Conservation (phyloP, 2,797 vertebrate genomes). For the Pristis pectinata region DNA sequence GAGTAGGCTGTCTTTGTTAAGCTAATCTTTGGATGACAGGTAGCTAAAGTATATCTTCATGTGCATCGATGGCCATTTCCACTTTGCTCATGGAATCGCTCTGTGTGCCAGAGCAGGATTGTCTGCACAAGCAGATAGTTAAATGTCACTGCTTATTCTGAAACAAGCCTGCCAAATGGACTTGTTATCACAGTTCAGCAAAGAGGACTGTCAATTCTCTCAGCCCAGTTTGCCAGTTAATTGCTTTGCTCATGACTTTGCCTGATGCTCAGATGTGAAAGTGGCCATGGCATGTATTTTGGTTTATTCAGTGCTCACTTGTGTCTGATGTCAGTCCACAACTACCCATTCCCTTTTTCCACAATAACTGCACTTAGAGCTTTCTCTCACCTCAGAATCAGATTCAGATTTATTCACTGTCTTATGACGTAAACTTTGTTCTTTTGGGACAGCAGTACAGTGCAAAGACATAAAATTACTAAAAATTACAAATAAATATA, state of each 20-base stretch:
- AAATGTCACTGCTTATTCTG: background rate
- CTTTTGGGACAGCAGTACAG: too few species aligned
- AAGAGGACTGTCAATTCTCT: background rate
- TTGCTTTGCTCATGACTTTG: background rate
- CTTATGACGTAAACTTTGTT: too few species aligned
- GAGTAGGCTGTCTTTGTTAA: too few species aligned
- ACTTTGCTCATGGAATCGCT: too few species aligned
- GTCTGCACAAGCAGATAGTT: background rate
- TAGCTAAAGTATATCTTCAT: too few species aligned
- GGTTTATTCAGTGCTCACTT: background rate
- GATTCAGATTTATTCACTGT: too few species aligned
- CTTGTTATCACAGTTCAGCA: background rate
- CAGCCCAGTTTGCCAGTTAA: background rate
- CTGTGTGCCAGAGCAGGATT: too few species aligned
- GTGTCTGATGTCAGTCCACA: background rate
- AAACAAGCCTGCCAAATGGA: background rate
- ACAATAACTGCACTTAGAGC: background rate
- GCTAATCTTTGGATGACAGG: too few species aligned
- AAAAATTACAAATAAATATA: too few species aligned
- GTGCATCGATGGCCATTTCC: too few species aligned
- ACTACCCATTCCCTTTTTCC: background rate
- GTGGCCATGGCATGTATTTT: too few species aligned
- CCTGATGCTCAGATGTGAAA: background rate
- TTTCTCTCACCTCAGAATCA: background rate
- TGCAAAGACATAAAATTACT: too few species aligned